These are phyloP conservation scores for Mactromeris polynyma DNA, from an alignment of 2,888 invertebrate genomes.

Conservation along the genomic window DNA sequence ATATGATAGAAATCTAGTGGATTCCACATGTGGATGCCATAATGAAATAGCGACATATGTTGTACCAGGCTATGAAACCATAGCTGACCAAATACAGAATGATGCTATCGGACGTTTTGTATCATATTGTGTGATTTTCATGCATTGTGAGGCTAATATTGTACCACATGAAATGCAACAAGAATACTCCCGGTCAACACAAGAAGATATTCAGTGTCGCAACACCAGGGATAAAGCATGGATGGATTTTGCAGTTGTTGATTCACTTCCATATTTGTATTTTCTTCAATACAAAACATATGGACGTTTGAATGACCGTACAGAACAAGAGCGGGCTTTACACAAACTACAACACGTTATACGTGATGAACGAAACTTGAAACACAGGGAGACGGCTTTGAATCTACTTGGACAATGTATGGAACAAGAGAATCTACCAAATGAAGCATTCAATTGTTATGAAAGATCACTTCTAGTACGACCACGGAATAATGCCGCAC, in stretches of 20 bases:
- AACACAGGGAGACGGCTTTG: not conserved
- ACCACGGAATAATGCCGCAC: not conserved
- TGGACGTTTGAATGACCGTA: no score
- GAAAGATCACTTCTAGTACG: not conserved
- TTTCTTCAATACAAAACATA: no score
- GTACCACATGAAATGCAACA: slow-evolving; percentile 8
- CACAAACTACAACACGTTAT: no score
- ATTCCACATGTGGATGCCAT: not conserved
- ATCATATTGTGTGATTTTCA: slow-evolving; percentile 3
- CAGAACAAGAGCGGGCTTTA: no score
- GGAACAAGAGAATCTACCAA: no score
- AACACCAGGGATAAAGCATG: not conserved
- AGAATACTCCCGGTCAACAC: not conserved
- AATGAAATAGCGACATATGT: rapidly evolving
- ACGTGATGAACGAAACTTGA: not conserved
- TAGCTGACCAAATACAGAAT: not conserved
- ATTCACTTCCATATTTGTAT: no score
- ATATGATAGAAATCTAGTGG: not conserved
- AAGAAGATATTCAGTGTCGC: not conserved
- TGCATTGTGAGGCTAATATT: not conserved
- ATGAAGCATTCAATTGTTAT: slow-evolving; percentile 13
- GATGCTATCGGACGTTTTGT: not conserved
- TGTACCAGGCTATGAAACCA: not conserved
- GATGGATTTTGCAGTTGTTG: not conserved
- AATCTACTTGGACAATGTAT: slow-evolving; percentile 28